Conservation (phyloP, 2,113 vertebrate species). For the Gnathonemus longibarbis region DNA sequence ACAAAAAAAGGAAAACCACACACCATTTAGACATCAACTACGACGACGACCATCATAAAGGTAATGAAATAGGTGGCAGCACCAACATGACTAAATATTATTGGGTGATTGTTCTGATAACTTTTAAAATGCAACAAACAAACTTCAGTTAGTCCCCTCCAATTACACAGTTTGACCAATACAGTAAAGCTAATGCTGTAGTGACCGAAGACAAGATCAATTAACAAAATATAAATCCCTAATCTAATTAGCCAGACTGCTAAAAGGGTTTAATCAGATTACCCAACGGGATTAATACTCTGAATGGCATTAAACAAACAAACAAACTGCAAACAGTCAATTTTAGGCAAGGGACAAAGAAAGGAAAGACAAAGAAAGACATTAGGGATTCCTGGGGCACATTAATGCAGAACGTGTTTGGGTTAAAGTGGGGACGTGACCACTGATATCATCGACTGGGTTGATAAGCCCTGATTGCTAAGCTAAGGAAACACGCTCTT, state of each 20-base stretch:
- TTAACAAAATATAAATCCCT: not conserved
- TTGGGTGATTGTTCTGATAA: not conserved
- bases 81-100: not conserved
- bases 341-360: not conserved
- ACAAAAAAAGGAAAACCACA: conserved; percentile 32
- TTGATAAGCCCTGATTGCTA: not conserved
- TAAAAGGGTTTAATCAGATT: conserved; percentile 3
- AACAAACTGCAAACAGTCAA: not conserved
- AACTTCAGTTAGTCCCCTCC: not conserved
- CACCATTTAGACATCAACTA: not conserved
- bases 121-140: too few relatives aligned
- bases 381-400: not conserved
- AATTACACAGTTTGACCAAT: not conserved
- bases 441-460: not conserved
- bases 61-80: not conserved
- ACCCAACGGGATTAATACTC: conserved; percentile 19
- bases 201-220: not conserved
- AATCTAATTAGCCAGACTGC: conserved; percentile 7
- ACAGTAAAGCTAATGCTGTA: not conserved
- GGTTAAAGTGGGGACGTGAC: conserved; percentile 12
- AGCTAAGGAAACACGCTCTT: not conserved
- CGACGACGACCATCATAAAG: not conserved
- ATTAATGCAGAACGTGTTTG: conserved; percentile 24
- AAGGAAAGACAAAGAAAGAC: not conserved
- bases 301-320: conserved; percentile 37